Conservation (phyloP, 2,797 vertebrate genomes). For the Alosa sapidissima region DNA sequence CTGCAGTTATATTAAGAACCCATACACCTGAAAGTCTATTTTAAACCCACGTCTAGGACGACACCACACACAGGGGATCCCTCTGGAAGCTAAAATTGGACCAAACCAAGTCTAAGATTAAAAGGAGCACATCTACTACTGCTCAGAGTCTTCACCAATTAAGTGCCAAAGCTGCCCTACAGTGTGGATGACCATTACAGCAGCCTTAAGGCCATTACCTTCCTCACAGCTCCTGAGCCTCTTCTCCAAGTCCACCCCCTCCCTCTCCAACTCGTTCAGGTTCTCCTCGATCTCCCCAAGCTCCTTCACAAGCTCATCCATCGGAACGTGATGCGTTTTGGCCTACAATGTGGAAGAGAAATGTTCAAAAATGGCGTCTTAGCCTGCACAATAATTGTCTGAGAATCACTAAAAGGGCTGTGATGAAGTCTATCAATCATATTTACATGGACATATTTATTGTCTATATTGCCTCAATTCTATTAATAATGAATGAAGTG, state of each 20-base stretch:
- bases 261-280: slow-evolving; percentile 81
- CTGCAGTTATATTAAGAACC: background rate
- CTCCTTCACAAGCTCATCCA: slow-evolving; percentile 82
- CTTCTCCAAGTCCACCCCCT: slow-evolving; percentile 88
- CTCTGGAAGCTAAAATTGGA: background rate
- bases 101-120: background rate
- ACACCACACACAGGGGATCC: background rate
- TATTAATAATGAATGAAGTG: background rate
- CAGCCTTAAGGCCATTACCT: slow-evolving; percentile 68
- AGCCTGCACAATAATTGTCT: background rate
- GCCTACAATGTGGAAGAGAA: slow-evolving; percentile 58
- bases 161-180: background rate
- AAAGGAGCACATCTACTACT: background rate
- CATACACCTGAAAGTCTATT: background rate
- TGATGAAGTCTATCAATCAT: background rate
- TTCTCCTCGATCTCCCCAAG: slow-evolving; percentile 79
- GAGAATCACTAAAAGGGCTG: background rate
- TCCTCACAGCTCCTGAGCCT: slow-evolving; percentile 84
- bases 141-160: background rate
- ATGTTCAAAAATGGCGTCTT: background rate
- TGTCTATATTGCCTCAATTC: background rate
- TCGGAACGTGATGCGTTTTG: slow-evolving; percentile 70
- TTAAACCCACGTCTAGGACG: background rate
- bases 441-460: background rate
- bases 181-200: background rate